phyloP scores from a whole-genome alignment of 2,888 invertebrate genomes.

The Zelleria hepariella region DNA sequence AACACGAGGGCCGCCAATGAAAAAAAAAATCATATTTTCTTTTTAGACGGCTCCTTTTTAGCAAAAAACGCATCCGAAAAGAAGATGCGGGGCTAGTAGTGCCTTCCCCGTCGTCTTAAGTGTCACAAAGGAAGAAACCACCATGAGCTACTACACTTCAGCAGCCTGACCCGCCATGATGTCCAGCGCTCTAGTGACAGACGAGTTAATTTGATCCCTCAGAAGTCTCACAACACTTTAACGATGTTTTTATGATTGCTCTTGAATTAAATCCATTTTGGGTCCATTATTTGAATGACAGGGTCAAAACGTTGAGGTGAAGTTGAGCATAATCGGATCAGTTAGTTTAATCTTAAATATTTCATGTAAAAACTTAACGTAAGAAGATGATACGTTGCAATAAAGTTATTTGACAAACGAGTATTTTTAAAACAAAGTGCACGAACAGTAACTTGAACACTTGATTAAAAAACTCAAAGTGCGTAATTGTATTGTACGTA shows the following conservation, averaged over 20 bases:
- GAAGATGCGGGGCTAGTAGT: too few species aligned
- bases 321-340: background rate
- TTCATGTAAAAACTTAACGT: too few species aligned
- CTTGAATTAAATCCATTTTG: constrained; percentile 6
- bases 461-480: too few species aligned
- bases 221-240: constrained; percentile 14
- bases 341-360: background rate
- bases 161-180: background rate
- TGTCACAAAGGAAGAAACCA: background rate
- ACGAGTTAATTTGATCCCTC: constrained; percentile 55
- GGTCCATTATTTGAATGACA: constrained; percentile 4
- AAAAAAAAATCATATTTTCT: too few species aligned
- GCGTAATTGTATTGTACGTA: background rate
- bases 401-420: too few species aligned
- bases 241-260: constrained; percentile 3
- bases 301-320: constrained; percentile 2
- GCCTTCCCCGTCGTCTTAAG: background rate
- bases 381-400: too few species aligned
- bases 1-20: too few species aligned
- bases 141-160: background rate
- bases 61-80: too few species aligned
- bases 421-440: too few species aligned
- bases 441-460: too few species aligned
- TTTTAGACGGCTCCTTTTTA: too few species aligned
- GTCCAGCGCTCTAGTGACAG: constrained; percentile 39